A percentile compares a stretch with the other conserved stretches of the same genome.
Evolutionary conservation across 2,888 invertebrate species (phyloP).

Genomic region (Poecilus cupreus): DNA sequence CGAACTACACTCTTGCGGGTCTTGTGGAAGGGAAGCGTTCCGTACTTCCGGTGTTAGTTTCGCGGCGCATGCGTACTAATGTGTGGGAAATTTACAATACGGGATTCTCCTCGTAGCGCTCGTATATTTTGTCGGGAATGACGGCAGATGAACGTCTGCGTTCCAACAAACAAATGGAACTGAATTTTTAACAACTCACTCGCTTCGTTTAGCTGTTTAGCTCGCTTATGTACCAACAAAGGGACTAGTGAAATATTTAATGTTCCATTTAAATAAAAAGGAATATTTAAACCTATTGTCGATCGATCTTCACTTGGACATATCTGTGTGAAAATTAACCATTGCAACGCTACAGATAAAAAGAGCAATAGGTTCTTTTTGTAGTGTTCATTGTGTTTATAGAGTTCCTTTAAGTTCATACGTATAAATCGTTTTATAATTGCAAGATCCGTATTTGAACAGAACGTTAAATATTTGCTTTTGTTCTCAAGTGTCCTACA

Average conservation of each 20-base stretch:
- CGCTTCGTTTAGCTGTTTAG: constrained; percentile 41
- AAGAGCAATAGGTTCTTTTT: neutral
- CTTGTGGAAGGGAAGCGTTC: too few relatives aligned
- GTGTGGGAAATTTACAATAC: constrained; percentile 19
- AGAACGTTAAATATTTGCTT: constrained; percentile 28
- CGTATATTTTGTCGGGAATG: neutral
- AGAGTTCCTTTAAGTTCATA: constrained; percentile 21
- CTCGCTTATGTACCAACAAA: constrained; percentile 12
- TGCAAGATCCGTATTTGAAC: constrained; percentile 33
- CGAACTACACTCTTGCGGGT: neutral
- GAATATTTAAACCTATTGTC: neutral
- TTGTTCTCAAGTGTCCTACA: constrained; percentile 14
- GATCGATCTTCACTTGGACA: too few relatives aligned
- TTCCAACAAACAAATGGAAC: constrained; percentile 10
- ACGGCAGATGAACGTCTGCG: neutral
- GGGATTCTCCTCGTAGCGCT: neutral
- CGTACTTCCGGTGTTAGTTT: neutral
- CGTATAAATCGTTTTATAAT: constrained; percentile 36
- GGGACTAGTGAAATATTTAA: neutral
- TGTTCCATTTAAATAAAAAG: constrained; percentile 1
- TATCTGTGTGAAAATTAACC: too few relatives aligned
- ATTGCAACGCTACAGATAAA: neutral
- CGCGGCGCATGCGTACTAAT: constrained; percentile 15
- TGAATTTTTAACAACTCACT: constrained; percentile 46
- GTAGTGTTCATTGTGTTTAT: neutral